Conservation (phyloP, 2,888 invertebrate genomes). For the Eilema depressum region DNA sequence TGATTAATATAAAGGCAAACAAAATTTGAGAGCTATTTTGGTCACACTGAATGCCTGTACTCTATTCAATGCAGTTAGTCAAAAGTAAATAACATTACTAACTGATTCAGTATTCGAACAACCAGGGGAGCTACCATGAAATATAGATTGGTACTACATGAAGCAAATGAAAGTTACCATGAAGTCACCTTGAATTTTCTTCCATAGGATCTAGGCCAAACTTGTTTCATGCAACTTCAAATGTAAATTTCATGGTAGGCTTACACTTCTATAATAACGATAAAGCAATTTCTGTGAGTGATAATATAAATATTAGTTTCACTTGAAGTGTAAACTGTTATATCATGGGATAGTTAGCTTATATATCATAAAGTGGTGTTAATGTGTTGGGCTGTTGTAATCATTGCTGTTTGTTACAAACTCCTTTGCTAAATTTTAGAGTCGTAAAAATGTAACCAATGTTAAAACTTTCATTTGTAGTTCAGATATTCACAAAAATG, state of each 20-base stretch:
- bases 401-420: slow-evolving; percentile 69
- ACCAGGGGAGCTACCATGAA: neutral
- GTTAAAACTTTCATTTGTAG: slow-evolving; percentile 55
- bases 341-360: slow-evolving; percentile 55
- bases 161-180: neutral
- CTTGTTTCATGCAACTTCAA: neutral
- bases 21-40: neutral
- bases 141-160: neutral
- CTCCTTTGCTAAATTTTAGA: slow-evolving; percentile 63
- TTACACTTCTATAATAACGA: slow-evolving; percentile 11
- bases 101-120: neutral
- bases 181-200: neutral
- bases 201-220: neutral
- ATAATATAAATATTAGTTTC: slow-evolving; percentile 54
- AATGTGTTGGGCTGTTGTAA: slow-evolving; percentile 70
- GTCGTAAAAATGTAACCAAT: slow-evolving; percentile 59
- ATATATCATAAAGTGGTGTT: slow-evolving; percentile 60
- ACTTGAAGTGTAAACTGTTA: slow-evolving; percentile 59
- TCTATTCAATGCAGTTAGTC: neutral
- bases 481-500: slow-evolving; percentile 59
- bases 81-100: neutral
- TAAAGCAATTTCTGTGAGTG: slow-evolving; percentile 40
- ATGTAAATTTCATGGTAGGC: neutral
- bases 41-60: neutral
- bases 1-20: neutral